Percentiles rank a stretch among this genome's conserved stretches.
Conservation (phyloP, 2,797 vertebrate species). For the Neostethus bicornis region DNA sequence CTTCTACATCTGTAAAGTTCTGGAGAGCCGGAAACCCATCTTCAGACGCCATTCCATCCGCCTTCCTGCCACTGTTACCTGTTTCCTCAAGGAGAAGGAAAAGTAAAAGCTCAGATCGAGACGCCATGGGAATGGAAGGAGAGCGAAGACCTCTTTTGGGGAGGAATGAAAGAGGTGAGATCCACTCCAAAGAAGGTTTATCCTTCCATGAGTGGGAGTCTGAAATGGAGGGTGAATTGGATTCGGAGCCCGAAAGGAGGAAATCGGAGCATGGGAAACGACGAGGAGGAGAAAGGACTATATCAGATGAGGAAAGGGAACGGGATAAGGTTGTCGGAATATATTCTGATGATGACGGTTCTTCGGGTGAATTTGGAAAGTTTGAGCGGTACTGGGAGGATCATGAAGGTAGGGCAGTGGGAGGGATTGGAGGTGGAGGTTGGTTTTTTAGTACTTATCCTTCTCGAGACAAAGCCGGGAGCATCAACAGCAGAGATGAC, state of each 20-base stretch:
- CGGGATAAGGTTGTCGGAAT: slow-evolving; percentile 77
- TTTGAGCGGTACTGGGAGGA: slow-evolving; percentile 85
- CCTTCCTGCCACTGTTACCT: slow-evolving; percentile 80
- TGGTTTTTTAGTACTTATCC: slow-evolving; percentile 86
- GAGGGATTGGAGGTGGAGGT: slow-evolving; percentile 82
- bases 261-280: slow-evolving; percentile 70
- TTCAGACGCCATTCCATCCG: slow-evolving; percentile 72
- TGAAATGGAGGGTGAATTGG: slow-evolving; percentile 71
- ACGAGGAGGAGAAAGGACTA: slow-evolving; percentile 62
- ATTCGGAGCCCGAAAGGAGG: slow-evolving; percentile 74
- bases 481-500: slow-evolving; percentile 81
- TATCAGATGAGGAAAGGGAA: slow-evolving; percentile 77
- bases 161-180: slow-evolving; percentile 65
- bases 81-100: slow-evolving; percentile 77
- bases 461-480: slow-evolving; percentile 80
- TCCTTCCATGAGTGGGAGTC: slow-evolving; percentile 83
- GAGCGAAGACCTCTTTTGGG: slow-evolving; percentile 79
- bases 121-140: slow-evolving; percentile 69
- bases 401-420: slow-evolving; percentile 79
- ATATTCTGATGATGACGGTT: slow-evolving; percentile 77
- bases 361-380: slow-evolving; percentile 84
- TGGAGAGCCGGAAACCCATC: slow-evolving; percentile 75
- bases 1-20: slow-evolving; percentile 80
- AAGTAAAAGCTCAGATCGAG: slow-evolving; percentile 79
- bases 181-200: slow-evolving; percentile 76